Percentiles rank a stretch among this genome's conserved stretches.
Evolutionary conservation across 1,140 invertebrate species (phyloP).

Genomic region (Notospermus geniculatus): DNA sequence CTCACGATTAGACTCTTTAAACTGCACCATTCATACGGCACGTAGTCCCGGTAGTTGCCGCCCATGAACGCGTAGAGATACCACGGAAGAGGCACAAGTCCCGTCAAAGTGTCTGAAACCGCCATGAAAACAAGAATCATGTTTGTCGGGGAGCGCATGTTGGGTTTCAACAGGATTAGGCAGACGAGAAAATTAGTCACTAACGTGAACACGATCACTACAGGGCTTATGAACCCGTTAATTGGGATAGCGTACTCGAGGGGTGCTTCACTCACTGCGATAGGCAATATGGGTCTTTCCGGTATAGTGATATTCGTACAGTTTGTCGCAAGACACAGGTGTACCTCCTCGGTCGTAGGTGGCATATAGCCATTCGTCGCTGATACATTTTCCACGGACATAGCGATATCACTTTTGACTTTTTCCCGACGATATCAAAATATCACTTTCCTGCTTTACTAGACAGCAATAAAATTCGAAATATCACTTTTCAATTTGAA

Average conservation of each 20-base stretch:
- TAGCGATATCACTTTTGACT: too few relatives aligned
- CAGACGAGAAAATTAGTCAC: conserved; percentile 84
- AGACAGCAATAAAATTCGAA: too few relatives aligned
- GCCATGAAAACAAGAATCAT: conserved; percentile 78
- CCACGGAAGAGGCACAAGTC: conserved; percentile 83
- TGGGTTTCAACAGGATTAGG: conserved; percentile 66
- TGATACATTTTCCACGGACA: too few relatives aligned
- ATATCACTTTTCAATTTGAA: too few relatives aligned
- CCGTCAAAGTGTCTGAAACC: conserved; percentile 86
- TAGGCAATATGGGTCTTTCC: too few relatives aligned
- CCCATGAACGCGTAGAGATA: conserved; percentile 88
- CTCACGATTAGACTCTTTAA: conserved; percentile 62
- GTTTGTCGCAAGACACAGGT: too few relatives aligned
- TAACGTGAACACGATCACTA: conserved; percentile 82
- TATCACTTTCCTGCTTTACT: too few relatives aligned
- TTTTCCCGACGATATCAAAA: too few relatives aligned
- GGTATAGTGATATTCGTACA: too few relatives aligned
- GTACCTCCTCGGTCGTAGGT: too few relatives aligned
- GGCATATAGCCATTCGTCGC: too few relatives aligned
- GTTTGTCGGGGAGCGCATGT: conserved; percentile 71
- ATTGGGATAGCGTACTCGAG: conserved; percentile 37
- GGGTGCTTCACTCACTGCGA: conserved; percentile 6
- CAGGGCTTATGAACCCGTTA: conserved; percentile 70
- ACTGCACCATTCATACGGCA: conserved; percentile 63
- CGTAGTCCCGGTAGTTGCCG: conserved; percentile 70